Evolutionary conservation across 37 sponge, comb jelly and placozoan genomes (phyloP).

Genomic region (Corticium candelabrum): DNA sequence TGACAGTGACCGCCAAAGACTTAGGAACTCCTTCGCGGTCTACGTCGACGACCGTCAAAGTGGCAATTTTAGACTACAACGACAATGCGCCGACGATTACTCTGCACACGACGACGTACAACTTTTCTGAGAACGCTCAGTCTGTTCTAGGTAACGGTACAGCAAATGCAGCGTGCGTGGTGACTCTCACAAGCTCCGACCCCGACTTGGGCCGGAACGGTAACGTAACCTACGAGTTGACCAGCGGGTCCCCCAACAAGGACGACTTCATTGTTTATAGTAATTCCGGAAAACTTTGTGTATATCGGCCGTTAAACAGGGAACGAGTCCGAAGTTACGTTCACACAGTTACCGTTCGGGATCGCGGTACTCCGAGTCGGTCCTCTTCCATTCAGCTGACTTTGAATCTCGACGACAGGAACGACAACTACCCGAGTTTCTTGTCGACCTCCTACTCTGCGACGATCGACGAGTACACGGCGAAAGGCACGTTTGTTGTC

Average conservation of each 20-base stretch:
- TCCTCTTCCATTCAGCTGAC: background rate
- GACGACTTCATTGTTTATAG: background rate
- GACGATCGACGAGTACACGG: background rate
- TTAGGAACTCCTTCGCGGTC: background rate
- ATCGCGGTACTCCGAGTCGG: background rate
- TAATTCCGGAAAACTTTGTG: background rate
- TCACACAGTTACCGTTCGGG: background rate
- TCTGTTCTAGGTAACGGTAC: background rate
- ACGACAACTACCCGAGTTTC: conserved; percentile 6
- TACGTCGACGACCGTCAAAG: background rate
- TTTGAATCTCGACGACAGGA: background rate
- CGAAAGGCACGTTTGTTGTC: background rate
- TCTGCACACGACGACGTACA: background rate
- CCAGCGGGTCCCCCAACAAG: background rate
- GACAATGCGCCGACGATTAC: conserved; percentile 52
- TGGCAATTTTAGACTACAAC: conserved; percentile 33
- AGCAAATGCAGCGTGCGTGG: background rate
- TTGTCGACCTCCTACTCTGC: background rate
- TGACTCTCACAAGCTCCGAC: background rate
- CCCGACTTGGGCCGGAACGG: background rate
- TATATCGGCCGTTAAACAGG: background rate
- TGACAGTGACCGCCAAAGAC: background rate
- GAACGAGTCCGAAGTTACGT: background rate
- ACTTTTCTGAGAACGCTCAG: background rate
- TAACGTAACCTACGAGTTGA: background rate